Evolutionary conservation across 1,140 invertebrate species (phyloP).

Genomic region (Mesaphorura yosii): DNA sequence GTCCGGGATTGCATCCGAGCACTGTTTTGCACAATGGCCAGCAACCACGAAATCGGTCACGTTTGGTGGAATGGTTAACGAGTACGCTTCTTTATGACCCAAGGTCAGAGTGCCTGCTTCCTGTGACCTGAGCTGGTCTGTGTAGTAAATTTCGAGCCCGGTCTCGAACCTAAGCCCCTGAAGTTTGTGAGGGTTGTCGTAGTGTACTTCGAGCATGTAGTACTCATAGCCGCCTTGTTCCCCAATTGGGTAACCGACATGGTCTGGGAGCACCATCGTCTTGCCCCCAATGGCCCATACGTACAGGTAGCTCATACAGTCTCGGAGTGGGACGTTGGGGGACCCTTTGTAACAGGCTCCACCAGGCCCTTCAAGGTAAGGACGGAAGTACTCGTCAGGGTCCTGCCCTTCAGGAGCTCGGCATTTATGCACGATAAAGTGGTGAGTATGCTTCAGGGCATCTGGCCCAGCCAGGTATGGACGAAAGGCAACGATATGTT

Average conservation of each 20-base stretch:
- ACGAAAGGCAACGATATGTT: slow-evolving; percentile 64
- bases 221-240: slow-evolving; percentile 32
- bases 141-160: slow-evolving; percentile 55
- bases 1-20: background rate
- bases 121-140: slow-evolving; percentile 46
- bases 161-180: slow-evolving; percentile 50
- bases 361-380: slow-evolving; percentile 12
- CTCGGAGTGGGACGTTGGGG: slow-evolving; percentile 7
- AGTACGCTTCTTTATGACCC: too few species aligned
- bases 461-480: slow-evolving; percentile 15
- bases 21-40: slow-evolving; percentile 2
- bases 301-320: slow-evolving; percentile 14
- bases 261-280: slow-evolving; percentile 18
- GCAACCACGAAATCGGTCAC: background rate
- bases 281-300: slow-evolving; percentile 23
- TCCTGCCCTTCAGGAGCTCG: slow-evolving; percentile 6
- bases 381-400: slow-evolving; percentile 8
- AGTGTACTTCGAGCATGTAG: slow-evolving; percentile 47
- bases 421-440: slow-evolving; percentile 26
- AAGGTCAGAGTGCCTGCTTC: too few species aligned
- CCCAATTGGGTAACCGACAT: slow-evolving; percentile 24
- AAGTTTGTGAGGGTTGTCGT: slow-evolving; percentile 47
- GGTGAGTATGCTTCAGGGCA: slow-evolving; percentile 26
- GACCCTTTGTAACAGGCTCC: slow-evolving; percentile 20
- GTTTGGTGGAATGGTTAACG: slow-evolving; percentile 5